phyloP scores from a whole-genome alignment of 2,113 vertebrate genomes.

The Chamaetylas fuelleborni region DNA sequence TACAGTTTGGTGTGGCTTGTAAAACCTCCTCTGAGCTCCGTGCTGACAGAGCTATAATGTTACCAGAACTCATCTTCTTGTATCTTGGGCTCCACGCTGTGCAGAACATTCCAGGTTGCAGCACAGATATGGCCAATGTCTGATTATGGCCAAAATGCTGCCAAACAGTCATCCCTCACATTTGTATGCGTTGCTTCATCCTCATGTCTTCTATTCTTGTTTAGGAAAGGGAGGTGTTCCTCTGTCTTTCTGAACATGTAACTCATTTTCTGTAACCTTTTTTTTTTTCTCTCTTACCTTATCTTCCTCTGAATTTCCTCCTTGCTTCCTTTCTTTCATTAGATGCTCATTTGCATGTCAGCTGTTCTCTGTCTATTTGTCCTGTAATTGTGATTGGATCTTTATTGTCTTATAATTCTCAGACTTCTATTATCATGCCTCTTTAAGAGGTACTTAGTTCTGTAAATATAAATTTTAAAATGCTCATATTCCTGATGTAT shows the following conservation, averaged over 20 bases:
- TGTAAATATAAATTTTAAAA: neutral
- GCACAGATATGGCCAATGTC: neutral
- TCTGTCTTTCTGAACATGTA: neutral
- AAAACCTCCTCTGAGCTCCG: neutral
- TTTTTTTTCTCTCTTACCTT: neutral
- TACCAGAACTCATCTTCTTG: neutral
- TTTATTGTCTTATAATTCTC: neutral
- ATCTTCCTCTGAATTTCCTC: neutral
- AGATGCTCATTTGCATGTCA: neutral
- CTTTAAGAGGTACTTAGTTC: neutral
- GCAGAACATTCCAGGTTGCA: rapidly evolving
- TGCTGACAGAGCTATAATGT: neutral
- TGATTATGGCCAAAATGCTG: neutral
- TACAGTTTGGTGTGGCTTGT: neutral
- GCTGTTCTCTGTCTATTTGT: neutral
- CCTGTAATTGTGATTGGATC: neutral
- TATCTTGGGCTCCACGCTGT: rapidly evolving
- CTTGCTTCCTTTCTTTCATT: neutral
- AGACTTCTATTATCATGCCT: neutral
- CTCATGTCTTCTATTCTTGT: neutral
- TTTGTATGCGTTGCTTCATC: neutral
- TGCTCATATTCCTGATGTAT: neutral
- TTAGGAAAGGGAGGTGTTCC: neutral
- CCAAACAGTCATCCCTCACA: neutral
- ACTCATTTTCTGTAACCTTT: neutral